These are phyloP conservation scores for Bedellia somnulentella DNA, from an alignment of 2,888 invertebrate species.

Conservation along the genomic window DNA sequence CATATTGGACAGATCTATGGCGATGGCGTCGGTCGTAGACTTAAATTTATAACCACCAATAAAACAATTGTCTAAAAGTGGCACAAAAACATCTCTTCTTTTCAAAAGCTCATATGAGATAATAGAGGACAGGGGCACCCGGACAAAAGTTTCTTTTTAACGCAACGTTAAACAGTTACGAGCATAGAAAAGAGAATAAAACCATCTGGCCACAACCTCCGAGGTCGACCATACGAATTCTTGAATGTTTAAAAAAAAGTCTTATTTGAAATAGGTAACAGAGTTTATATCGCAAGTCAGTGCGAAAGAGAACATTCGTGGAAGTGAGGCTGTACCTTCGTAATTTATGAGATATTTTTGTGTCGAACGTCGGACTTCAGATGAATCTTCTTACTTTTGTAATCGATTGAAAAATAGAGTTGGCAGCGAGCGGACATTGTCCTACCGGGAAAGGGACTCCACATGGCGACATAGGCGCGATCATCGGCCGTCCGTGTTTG, in stretches of 20 bases:
- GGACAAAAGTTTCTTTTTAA: conserved; percentile 39
- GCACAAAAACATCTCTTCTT: conserved; percentile 45
- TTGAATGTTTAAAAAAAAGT: conserved; percentile 42
- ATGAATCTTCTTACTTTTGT: conserved; percentile 53
- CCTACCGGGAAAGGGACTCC: conserved; percentile 55
- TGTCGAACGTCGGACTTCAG: conserved; percentile 37
- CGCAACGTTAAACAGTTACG: conserved; percentile 36
- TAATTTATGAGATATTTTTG: conserved; percentile 56
- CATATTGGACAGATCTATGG: conserved; percentile 19
- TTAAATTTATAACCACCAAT: conserved; percentile 45
- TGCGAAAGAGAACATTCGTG: conserved; percentile 27
- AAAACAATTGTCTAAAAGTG: conserved; percentile 53
- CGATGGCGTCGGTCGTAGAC: conserved; percentile 20
- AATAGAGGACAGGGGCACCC: conserved; percentile 42
- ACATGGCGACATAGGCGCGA: conserved; percentile 40
- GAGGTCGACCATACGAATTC: conserved; percentile 33
- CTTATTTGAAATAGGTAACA: conserved; percentile 51
- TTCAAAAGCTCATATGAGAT: conserved; percentile 44
- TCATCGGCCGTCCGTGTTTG: conserved; percentile 36
- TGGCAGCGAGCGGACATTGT: conserved; percentile 37
- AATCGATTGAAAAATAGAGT: conserved; percentile 53
- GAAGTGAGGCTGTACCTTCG: conserved; percentile 42
- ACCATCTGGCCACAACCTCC: conserved; percentile 38
- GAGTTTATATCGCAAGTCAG: conserved; percentile 28
- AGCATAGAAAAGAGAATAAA: conserved; percentile 34